These are phyloP conservation scores for Aplochiton taeniatus DNA, from an alignment of 2,797 vertebrate species.

Conservation along the genomic window DNA sequence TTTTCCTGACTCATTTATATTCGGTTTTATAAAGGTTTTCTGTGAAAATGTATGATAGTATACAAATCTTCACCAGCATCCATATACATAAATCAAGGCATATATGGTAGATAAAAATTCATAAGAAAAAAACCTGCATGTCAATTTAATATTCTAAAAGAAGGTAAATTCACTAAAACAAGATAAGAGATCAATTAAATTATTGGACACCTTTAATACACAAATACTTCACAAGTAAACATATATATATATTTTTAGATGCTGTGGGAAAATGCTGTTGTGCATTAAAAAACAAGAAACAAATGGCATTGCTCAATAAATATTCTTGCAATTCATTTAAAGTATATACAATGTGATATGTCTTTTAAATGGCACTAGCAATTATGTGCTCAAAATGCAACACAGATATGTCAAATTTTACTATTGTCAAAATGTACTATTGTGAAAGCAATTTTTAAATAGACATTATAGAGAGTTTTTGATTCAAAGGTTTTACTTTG, in stretches of 20 bases:
- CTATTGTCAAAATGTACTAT: too few species aligned
- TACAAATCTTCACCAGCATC: too few species aligned
- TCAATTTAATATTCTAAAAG: conserved; percentile 15
- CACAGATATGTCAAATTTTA: too few species aligned
- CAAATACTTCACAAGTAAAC: conserved; percentile 58
- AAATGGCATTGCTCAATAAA: conserved; percentile 37
- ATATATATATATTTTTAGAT: conserved; percentile 46
- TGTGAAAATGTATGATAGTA: background rate
- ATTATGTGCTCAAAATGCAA: background rate
- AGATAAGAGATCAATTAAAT: conserved; percentile 33
- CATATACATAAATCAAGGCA: too few species aligned
- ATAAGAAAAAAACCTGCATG: background rate
- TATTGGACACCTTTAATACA: conserved; percentile 62
- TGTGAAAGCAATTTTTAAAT: background rate
- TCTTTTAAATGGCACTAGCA: background rate
- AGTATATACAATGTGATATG: conserved; percentile 19
- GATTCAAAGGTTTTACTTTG: conserved; percentile 54
- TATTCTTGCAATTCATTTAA: conserved; percentile 51
- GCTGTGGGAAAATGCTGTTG: conserved; percentile 65
- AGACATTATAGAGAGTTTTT: conserved; percentile 32
- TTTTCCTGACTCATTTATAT: too few species aligned
- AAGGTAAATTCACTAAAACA: conserved; percentile 25
- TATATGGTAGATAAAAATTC: too few species aligned
- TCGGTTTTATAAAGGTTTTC: too few species aligned
- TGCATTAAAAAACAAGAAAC: conserved; percentile 51